phyloP scores from a whole-genome alignment of 2,113 vertebrate genomes.

The Protobothrops flavoviridis region DNA sequence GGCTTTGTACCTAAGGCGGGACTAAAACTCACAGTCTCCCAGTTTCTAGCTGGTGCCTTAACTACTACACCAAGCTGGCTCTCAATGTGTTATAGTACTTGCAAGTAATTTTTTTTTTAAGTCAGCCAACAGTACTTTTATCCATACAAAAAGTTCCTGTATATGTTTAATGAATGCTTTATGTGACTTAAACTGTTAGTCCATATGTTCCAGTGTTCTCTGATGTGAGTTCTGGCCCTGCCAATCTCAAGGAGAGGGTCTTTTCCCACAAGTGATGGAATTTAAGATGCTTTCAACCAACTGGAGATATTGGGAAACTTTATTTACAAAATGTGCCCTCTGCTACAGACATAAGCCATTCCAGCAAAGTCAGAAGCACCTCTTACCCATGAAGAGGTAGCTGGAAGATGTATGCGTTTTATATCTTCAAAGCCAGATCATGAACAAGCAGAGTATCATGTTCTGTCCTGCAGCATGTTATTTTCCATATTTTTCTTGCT shows the following conservation, averaged over 20 bases:
- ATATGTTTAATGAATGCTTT: neutral
- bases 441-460: neutral
- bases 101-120: neutral
- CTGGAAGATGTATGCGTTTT: neutral
- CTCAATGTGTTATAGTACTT: neutral
- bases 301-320: neutral
- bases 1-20: neutral
- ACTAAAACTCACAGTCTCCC: neutral
- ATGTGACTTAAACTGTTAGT: neutral
- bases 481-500: neutral
- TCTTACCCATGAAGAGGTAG: neutral
- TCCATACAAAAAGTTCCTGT: neutral
- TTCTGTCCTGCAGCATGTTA: neutral
- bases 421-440: neutral
- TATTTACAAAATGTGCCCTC: neutral
- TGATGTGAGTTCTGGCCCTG: neutral
- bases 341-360: neutral
- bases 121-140: neutral
- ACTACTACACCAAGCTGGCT: neutral
- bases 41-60: neutral
- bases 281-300: neutral
- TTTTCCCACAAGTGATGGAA: neutral
- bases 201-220: neutral
- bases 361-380: neutral
- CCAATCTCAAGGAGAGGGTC: neutral